A percentile compares a stretch with the other conserved stretches of the same genome.
phyloP scores from a whole-genome alignment of 1,140 invertebrate genomes.

The Chelonus insularis region DNA sequence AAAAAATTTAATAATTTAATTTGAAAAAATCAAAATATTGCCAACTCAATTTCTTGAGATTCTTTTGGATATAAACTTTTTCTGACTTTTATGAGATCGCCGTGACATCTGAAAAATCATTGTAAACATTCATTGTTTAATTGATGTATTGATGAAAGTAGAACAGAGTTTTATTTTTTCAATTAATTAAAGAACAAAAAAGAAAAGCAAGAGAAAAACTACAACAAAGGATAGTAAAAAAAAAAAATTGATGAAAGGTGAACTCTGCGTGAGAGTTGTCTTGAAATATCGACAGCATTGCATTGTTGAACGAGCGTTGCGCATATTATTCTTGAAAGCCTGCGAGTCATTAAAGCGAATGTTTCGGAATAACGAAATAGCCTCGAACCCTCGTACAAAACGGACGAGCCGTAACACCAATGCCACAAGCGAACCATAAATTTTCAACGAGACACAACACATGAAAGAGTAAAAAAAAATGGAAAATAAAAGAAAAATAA shows the following conservation, averaged over 20 bases:
- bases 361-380: conserved; percentile 35
- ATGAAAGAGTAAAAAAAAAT: background rate
- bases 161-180: too few relatives aligned
- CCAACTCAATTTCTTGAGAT: too few relatives aligned
- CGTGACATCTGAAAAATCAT: too few relatives aligned
- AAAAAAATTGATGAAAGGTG: too few relatives aligned
- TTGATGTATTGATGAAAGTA: too few relatives aligned
- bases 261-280: background rate
- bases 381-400: conserved; percentile 8
- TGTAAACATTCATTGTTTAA: too few relatives aligned
- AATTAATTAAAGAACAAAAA: too few relatives aligned
- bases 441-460: conserved; percentile 30
- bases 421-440: conserved; percentile 37
- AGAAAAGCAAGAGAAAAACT: too few relatives aligned
- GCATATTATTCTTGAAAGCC: conserved; percentile 10
- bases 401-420: conserved; percentile 24
- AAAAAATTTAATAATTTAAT: too few relatives aligned
- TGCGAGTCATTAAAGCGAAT: conserved; percentile 32
- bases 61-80: too few relatives aligned
- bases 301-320: conserved; percentile 9
- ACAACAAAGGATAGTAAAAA: conserved; percentile 47
- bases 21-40: too few relatives aligned
- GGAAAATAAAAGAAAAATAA: background rate
- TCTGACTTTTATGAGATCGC: too few relatives aligned
- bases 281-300: conserved; percentile 15